Percentiles rank a stretch among this genome's conserved stretches.
Evolutionary conservation across 2,888 invertebrate species (phyloP).

Genomic region (Elmis aenea): DNA sequence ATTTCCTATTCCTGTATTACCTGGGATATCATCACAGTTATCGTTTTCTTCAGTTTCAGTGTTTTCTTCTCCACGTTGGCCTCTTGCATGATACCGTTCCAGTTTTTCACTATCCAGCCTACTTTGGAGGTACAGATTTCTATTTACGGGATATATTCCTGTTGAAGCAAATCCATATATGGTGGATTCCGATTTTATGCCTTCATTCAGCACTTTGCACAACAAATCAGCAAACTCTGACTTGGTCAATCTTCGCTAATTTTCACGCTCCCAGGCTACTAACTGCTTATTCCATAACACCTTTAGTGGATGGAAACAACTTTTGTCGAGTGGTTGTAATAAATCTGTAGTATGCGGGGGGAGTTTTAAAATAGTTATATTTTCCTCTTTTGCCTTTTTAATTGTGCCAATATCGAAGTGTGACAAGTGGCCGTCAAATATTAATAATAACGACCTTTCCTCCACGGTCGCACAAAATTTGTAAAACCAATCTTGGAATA

Average conservation of each 20-base stretch:
- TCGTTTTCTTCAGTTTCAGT: no score
- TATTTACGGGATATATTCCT: constrained; percentile 5
- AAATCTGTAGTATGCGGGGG: constrained; percentile 8
- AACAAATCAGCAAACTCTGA: constrained; percentile 7
- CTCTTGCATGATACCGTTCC: constrained; percentile 2
- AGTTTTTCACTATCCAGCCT: constrained; percentile 3
- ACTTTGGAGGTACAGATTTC: constrained; percentile 3
- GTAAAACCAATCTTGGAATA: constrained; percentile 1
- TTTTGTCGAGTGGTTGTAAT: constrained; percentile 8
- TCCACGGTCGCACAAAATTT: constrained; percentile 1
- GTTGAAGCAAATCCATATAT: constrained; percentile 4
- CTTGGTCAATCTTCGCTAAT: constrained; percentile 6
- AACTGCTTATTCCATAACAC: constrained; percentile 4
- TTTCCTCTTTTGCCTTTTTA: constrained; percentile 1
- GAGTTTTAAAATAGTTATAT: constrained; percentile 6
- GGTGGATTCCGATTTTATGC: not conserved
- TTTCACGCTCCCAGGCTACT: constrained; percentile 5
- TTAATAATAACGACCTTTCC: constrained; percentile 1
- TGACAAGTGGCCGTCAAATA: constrained; percentile 5
- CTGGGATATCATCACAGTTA: no score
- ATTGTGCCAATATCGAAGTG: constrained; percentile 3
- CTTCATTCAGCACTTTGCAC: constrained; percentile 5
- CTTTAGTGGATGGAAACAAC: constrained; percentile 8
- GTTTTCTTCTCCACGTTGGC: no score
- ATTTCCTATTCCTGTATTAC: no score